Evolutionary conservation across 2,888 invertebrate species (phyloP).

Genomic region (Chrysolina americana): DNA sequence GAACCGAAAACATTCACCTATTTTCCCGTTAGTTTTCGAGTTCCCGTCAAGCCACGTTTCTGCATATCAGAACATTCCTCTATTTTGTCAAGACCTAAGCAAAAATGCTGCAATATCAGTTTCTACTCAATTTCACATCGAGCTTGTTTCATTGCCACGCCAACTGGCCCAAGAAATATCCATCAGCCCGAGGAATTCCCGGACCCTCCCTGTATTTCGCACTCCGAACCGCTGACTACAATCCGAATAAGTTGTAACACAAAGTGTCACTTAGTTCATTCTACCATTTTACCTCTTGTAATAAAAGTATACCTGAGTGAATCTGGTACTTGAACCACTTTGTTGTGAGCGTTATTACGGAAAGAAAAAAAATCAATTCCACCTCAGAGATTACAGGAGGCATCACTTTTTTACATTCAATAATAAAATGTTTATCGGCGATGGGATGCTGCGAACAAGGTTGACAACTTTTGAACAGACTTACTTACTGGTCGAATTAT

Average conservation of each 20-base stretch:
- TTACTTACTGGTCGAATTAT: constrained; percentile 13
- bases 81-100: no score
- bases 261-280: constrained; percentile 23
- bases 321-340: constrained; percentile 24
- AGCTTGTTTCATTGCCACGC: no score
- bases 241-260: constrained; percentile 17
- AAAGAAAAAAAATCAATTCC: constrained; percentile 7
- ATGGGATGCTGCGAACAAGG: constrained; percentile 18
- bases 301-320: constrained; percentile 22
- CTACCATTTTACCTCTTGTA: constrained; percentile 20
- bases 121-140: no score
- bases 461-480: constrained; percentile 19
- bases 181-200: background rate
- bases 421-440: constrained; percentile 11
- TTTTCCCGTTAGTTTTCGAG: no score
- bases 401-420: constrained; percentile 20
- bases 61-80: no score
- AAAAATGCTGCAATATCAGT: no score
- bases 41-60: no score
- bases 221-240: background rate
- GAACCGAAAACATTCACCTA: no score
- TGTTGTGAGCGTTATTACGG: constrained; percentile 11
- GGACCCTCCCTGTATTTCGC: background rate
- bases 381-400: constrained; percentile 18
- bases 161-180: no score